Evolutionary conservation across 2,888 invertebrate species (phyloP).

Genomic region (Meteorus colon): DNA sequence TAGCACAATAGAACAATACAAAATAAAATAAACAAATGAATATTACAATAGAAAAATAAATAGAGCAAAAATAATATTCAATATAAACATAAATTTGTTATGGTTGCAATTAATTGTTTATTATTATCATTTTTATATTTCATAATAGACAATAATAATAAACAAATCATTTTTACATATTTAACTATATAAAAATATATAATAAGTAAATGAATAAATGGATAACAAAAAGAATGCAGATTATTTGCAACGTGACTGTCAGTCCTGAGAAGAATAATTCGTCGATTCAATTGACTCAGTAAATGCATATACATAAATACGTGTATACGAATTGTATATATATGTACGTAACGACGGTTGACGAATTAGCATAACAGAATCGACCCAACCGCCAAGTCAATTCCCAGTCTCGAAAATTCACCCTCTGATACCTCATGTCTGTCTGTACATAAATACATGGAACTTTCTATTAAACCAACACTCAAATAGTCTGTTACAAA

Average conservation of each 20-base stretch:
- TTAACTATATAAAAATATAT: too few relatives aligned
- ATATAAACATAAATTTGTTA: too few relatives aligned
- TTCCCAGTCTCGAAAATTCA: slow-evolving; percentile 60
- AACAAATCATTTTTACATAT: background rate
- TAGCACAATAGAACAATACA: too few relatives aligned
- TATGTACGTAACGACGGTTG: slow-evolving; percentile 63
- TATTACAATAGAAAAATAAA: too few relatives aligned
- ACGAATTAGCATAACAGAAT: slow-evolving; percentile 73
- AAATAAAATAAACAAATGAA: too few relatives aligned
- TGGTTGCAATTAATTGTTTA: too few relatives aligned
- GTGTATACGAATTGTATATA: slow-evolving; percentile 27
- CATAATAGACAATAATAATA: background rate
- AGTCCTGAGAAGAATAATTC: slow-evolving; percentile 18
- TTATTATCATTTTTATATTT: too few relatives aligned
- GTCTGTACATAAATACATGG: background rate
- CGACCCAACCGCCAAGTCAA: slow-evolving; percentile 69
- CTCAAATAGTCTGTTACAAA: slow-evolving; percentile 63
- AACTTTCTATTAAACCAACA: slow-evolving; percentile 56
- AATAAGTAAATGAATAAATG: background rate
- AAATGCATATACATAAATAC: background rate
- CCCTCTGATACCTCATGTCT: slow-evolving; percentile 53
- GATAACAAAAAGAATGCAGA: too few relatives aligned
- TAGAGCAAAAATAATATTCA: too few relatives aligned
- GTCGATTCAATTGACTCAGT: slow-evolving; percentile 23
- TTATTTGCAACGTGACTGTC: slow-evolving; percentile 4